Conservation (phyloP, 2,888 invertebrate species). For the Coelinius sp. region DNA sequence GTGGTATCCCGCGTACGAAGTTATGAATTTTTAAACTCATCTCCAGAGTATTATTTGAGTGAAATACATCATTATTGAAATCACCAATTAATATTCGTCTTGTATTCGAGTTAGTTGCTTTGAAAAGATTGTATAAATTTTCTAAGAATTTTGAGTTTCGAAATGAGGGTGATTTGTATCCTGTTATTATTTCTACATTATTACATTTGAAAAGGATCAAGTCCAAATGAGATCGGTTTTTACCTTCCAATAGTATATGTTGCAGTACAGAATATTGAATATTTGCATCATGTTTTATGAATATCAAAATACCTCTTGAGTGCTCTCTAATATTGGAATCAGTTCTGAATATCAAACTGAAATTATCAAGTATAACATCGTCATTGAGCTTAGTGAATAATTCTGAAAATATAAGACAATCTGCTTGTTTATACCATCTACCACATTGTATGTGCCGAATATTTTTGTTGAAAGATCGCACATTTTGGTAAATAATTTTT, state of each 20-base stretch:
- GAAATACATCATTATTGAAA: no score
- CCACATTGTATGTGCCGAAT: background rate
- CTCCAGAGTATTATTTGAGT: conserved; percentile 25
- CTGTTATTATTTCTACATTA: conserved; percentile 32
- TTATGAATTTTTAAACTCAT: conserved; percentile 20
- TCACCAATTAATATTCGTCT: conserved; percentile 27
- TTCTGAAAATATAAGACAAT: background rate
- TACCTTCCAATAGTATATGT: background rate
- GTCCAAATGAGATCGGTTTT: conserved; percentile 16
- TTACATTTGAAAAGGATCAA: conserved; percentile 13
- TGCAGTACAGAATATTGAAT: no score
- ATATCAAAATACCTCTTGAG: no score
- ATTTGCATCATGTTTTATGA: background rate
- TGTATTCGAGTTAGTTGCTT: background rate
- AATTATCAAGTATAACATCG: background rate
- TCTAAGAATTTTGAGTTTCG: conserved; percentile 16
- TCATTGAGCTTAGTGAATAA: no score
- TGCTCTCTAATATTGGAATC: no score
- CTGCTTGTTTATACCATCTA: background rate
- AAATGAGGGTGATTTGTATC: conserved; percentile 35
- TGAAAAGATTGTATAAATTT: conserved; percentile 17
- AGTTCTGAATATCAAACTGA: conserved; percentile 17
- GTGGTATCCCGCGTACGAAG: conserved; percentile 28
- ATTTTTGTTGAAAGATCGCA: no score
- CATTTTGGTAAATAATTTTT: no score